Evolutionary conservation across 2,888 invertebrate genomes (phyloP).

Genomic region (Abrostola tripartita): DNA sequence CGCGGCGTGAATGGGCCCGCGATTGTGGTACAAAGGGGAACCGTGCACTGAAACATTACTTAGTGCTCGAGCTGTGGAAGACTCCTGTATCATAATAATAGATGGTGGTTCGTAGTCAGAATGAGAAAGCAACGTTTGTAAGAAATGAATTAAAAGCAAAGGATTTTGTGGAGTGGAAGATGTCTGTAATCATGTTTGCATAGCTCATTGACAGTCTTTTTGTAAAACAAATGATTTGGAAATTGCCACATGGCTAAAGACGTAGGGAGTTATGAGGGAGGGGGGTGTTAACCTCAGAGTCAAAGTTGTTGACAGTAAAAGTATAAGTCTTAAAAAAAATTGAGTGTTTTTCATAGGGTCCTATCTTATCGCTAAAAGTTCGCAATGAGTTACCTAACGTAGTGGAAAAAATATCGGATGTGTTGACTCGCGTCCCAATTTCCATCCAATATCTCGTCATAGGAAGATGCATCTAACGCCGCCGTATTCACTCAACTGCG

Average conservation of each 20-base stretch:
- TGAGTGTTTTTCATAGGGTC: no score
- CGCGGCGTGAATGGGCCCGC: constrained; percentile 64
- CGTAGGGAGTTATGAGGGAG: no score
- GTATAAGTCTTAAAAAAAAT: no score
- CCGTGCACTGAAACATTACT: constrained; percentile 64
- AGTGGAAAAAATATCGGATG: neutral
- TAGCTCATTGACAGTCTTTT: no score
- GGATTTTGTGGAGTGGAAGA: neutral
- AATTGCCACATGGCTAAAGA: no score
- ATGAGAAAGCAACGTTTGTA: neutral
- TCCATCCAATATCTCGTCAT: constrained; percentile 5
- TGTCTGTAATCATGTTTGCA: neutral
- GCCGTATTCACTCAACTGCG: neutral
- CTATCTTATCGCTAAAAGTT: no score
- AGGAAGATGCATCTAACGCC: constrained; percentile 1
- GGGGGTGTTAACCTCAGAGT: no score
- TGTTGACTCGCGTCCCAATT: neutral
- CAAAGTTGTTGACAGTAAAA: no score
- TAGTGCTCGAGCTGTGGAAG: constrained; percentile 34
- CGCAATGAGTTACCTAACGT: neutral
- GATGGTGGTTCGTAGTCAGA: constrained; percentile 13
- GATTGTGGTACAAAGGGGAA: constrained; percentile 67
- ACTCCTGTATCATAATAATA: constrained; percentile 31
- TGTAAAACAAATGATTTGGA: no score
- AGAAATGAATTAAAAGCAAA: neutral